These are phyloP conservation scores for Phasia obesa DNA, from an alignment of 2,888 invertebrate genomes.

Conservation along the genomic window DNA sequence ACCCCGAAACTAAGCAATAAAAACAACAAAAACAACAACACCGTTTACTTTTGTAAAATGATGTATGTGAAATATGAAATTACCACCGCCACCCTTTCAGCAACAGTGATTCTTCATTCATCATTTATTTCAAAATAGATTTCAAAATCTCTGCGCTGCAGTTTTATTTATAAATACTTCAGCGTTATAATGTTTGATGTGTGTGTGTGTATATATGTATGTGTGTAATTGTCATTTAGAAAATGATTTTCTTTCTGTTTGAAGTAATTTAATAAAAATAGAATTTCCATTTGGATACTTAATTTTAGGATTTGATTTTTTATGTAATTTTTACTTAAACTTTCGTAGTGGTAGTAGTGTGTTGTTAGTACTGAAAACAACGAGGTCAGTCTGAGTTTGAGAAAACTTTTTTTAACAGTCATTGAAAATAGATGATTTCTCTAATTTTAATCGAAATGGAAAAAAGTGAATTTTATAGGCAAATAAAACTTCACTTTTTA, in stretches of 20 bases:
- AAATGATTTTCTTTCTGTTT: background rate
- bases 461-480: no score
- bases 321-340: background rate
- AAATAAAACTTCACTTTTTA: no score
- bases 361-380: no score
- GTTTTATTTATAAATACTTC: background rate
- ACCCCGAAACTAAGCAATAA: constrained; percentile 41
- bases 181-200: constrained; percentile 29
- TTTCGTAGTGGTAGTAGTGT: no score
- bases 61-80: constrained; percentile 47
- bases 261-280: constrained; percentile 34
- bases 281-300: background rate
- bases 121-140: constrained; percentile 8
- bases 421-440: no score
- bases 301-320: background rate
- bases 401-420: no score
- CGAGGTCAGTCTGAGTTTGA: no score
- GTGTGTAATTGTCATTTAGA: constrained; percentile 23
- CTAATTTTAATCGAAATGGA: no score
- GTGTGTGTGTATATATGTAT: no score
- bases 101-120: constrained; percentile 39
- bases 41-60: constrained; percentile 35
- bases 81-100: constrained; percentile 48
- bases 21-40: constrained; percentile 19
- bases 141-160: constrained; percentile 19